Evolutionary conservation across 37 sponge, comb jelly and placozoan species (phyloP).

Genomic region (Chondrilla cf. caribensis): DNA sequence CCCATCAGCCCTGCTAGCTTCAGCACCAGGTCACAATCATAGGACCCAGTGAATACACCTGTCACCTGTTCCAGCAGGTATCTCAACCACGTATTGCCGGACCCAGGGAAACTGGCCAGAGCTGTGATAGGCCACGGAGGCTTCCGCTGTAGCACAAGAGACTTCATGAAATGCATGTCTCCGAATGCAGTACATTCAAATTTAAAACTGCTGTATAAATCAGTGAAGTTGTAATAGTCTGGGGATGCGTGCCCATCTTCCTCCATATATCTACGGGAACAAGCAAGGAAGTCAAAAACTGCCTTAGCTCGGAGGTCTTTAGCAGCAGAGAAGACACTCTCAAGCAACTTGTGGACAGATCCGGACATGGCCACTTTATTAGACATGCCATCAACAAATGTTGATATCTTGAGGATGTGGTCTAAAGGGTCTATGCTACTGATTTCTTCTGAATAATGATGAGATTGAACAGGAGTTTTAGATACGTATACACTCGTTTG

Average conservation of each 20-base stretch:
- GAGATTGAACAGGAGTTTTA: no score
- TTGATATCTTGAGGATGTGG: background rate
- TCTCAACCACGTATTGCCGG: slow-evolving; percentile 36
- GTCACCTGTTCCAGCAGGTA: slow-evolving; percentile 34
- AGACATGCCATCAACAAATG: background rate
- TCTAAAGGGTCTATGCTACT: no score
- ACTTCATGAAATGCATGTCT: slow-evolving; percentile 14
- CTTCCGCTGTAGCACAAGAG: background rate
- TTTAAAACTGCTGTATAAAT: background rate
- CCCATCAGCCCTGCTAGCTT: slow-evolving; percentile 3
- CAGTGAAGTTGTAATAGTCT: background rate
- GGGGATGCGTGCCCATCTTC: background rate
- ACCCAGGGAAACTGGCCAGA: slow-evolving; percentile 46
- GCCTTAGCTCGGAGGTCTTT: background rate
- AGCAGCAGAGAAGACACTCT: background rate
- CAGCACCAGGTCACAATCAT: slow-evolving; percentile 26
- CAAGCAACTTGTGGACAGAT: no score
- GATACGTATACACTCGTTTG: no score
- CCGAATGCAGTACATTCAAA: slow-evolving; percentile 5
- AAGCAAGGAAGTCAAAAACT: slow-evolving; percentile 2
- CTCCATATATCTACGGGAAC: no score
- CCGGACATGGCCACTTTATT: no score
- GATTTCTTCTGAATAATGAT: no score
- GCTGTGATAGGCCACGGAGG: slow-evolving; percentile 23
- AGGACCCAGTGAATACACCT: slow-evolving; percentile 33